Percentiles rank a stretch among this genome's conserved stretches.
Evolutionary conservation across 1,140 invertebrate species (phyloP).

Genomic region (Procambarus virginalis): DNA sequence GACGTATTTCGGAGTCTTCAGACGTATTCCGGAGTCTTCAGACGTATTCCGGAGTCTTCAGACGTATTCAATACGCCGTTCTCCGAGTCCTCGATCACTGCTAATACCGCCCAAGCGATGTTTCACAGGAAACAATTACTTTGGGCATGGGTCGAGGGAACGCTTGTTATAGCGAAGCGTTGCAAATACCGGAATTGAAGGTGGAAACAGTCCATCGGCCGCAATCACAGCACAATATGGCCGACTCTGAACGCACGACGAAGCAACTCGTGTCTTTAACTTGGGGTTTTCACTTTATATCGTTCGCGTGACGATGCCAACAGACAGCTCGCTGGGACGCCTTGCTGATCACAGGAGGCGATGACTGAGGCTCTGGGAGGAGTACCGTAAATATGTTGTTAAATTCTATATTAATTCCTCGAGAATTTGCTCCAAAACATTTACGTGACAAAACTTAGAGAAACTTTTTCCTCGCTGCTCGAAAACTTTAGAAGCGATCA

Average conservation of each 20-base stretch:
- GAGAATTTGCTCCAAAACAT: neutral
- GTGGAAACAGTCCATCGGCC: neutral
- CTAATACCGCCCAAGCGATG: too few species aligned
- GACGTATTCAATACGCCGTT: too few species aligned
- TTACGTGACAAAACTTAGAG: constrained; percentile 20
- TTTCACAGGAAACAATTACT: neutral
- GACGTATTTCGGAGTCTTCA: too few species aligned
- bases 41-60: too few species aligned
- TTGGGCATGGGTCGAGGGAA: neutral
- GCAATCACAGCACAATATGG: constrained; percentile 20
- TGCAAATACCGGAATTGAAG: neutral
- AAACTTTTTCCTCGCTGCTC: constrained; percentile 4
- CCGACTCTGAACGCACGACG: neutral
- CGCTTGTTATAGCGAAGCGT: neutral
- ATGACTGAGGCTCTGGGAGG: neutral
- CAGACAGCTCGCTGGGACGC: neutral
- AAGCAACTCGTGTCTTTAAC: neutral
- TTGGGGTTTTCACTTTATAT: neutral
- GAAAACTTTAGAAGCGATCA: constrained; percentile 48
- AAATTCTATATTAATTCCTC: neutral
- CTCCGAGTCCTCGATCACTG: too few species aligned
- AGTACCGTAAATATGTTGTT: neutral
- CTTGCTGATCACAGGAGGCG: too few species aligned
- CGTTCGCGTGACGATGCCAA: neutral
- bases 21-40: too few species aligned